A percentile compares a stretch with the other conserved stretches of the same genome.
Conservation (phyloP, 2,797 vertebrate species). For the Rhinichthys osculus region DNA sequence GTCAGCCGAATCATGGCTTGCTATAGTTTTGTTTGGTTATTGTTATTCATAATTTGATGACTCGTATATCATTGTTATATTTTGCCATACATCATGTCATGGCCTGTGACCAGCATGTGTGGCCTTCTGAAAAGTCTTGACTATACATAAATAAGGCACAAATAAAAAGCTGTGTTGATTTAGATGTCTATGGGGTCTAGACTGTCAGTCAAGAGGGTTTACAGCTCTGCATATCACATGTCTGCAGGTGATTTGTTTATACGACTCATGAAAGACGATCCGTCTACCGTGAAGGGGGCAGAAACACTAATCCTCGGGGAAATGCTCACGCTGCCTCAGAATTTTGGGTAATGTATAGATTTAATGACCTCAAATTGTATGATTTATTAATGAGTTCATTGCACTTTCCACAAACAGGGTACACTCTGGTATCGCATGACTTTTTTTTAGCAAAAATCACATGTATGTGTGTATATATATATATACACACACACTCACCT, state of each 20-base stretch:
- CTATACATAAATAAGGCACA: background rate
- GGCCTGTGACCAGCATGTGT: background rate
- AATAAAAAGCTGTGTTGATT: background rate
- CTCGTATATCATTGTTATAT: background rate
- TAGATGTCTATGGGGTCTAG: conserved; percentile 5
- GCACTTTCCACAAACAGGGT: background rate
- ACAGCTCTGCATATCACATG: conserved; percentile 40
- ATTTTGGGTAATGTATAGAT: conserved; percentile 88
- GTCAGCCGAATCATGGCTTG: background rate
- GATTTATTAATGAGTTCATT: background rate
- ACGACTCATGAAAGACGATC: conserved; percentile 93
- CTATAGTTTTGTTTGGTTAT: background rate
- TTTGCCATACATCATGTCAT: background rate
- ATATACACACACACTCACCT: too few species aligned
- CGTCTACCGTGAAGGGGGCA: conserved; percentile 94
- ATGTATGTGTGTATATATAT: background rate
- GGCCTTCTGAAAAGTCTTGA: background rate
- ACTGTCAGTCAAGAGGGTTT: conserved; percentile 14
- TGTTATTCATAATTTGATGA: background rate
- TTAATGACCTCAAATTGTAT: background rate
- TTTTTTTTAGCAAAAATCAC: background rate
- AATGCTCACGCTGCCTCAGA: conserved; percentile 98
- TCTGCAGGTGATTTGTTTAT: conserved; percentile 86
- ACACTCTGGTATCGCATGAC: too few species aligned
- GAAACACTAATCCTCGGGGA: conserved; percentile 95